Base-by-base conservation (phyloP, 2,888 invertebrate species). In the Drosophila falleni region DNA sequence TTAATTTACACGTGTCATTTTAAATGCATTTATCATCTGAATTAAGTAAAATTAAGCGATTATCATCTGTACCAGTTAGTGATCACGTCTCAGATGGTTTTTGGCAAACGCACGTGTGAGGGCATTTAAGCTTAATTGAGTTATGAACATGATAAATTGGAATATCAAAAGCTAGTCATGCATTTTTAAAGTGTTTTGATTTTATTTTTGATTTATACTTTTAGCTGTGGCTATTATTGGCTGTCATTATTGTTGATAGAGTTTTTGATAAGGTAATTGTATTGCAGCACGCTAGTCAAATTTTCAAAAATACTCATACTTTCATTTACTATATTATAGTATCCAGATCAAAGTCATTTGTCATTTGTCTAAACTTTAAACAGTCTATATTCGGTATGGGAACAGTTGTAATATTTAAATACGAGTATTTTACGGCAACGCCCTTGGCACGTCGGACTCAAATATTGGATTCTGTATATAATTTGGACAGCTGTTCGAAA, bases 211-310 rank as follows among this genome's bases (percentile, higher is more conserved):
- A 62, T 73, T 68, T 55, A 50, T 33, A 39, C 26, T 37, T 46
- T 33, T 46, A 31, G 13, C 35, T 37, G n/a, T 37, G n/a, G 23
- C 59, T 62, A 62, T 74, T 59, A 70, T 65, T 58, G 56, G 15
- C 50, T 67, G 71, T 59, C 71, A 78, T 68, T 74, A 62, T 49
- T 61, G 49, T 44, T 23, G 51, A 37, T 39, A 37, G 26, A 33
- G 58, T 47, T 58, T 47, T 71, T 73, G 77, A 73, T 79, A 69
- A 67, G 55, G 78, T 84, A 84, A 84, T 88, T 84, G 75, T 53
- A 39, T 26, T 31, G 46, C 54, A 50, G 39, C 83, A 84, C 83
- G 83, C 83, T 54, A 88, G 11, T 49, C 50, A 35, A 62, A 78
- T 78, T 81, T 66, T 53, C 39, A 2, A 56, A 31, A 56, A 37